These are phyloP conservation scores for Cottoperca gobio DNA, from an alignment of 2,797 vertebrate species.

Conservation along the genomic window DNA sequence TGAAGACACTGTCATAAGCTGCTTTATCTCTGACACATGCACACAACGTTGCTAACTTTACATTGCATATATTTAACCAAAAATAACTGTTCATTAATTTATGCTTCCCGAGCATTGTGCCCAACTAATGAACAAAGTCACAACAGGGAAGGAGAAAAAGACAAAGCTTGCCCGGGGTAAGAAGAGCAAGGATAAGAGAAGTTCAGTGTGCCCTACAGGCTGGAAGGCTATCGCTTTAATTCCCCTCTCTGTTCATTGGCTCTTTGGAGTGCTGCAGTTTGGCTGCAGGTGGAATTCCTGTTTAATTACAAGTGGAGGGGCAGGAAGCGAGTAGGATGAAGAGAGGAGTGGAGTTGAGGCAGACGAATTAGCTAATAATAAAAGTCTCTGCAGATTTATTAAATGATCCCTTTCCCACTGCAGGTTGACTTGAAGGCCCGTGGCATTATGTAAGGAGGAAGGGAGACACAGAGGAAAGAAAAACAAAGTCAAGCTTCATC, in stretches of 20 bases:
- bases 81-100: constrained; percentile 31
- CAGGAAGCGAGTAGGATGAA: constrained; percentile 64
- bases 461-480: constrained; percentile 28
- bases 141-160: constrained; percentile 61
- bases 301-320: constrained; percentile 74
- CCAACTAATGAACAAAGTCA: constrained; percentile 65
- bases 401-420: constrained; percentile 75
- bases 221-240: constrained; percentile 67
- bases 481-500: constrained; percentile 56
- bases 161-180: constrained; percentile 41
- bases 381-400: constrained; percentile 77
- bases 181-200: constrained; percentile 67
- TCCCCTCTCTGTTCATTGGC: constrained; percentile 67
- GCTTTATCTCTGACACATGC: constrained; percentile 3
- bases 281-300: constrained; percentile 74
- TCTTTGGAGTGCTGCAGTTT: constrained; percentile 66
- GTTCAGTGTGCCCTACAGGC: constrained; percentile 67
- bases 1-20: not conserved
- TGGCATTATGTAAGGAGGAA: constrained; percentile 50
- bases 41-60: not conserved
- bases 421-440: constrained; percentile 60
- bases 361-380: constrained; percentile 81
- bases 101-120: constrained; percentile 39
- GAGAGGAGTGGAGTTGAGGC: constrained; percentile 71
- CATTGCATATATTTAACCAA: constrained; percentile 19